These are phyloP conservation scores for Rallus crepitans DNA, from an alignment of 2,797 vertebrate genomes.

Conservation along the genomic window DNA sequence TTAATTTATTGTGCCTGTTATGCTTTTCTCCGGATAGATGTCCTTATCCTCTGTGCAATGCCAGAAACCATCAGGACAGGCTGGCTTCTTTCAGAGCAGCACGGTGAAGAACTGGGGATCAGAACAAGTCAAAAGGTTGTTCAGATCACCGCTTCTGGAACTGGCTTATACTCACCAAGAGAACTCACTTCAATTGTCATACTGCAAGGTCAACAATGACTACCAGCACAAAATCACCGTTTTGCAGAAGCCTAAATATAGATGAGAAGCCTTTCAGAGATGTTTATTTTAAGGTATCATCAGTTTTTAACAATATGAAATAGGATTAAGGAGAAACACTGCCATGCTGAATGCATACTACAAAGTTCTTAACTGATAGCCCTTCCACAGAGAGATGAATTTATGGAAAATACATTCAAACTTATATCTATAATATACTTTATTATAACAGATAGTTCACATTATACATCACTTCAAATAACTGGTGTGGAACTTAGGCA, in stretches of 20 bases:
- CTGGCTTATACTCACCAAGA: background rate
- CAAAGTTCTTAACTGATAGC: background rate
- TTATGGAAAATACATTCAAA: background rate
- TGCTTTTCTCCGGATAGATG: background rate
- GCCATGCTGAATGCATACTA: background rate
- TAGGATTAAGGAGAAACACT: background rate
- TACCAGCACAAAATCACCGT: background rate
- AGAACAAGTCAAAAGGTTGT: background rate
- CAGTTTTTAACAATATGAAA: background rate
- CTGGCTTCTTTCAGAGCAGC: background rate
- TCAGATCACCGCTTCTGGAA: background rate
- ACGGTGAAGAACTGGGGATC: accelerated
- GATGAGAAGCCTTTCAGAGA: background rate
- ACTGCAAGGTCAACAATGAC: background rate
- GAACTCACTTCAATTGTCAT: background rate
- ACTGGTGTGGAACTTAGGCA: background rate
- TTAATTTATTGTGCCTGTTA: background rate
- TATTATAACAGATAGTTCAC: background rate
- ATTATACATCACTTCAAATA: background rate
- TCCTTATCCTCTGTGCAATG: background rate
- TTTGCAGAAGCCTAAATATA: background rate
- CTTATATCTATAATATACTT: background rate
- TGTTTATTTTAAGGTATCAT: background rate
- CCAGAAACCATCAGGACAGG: background rate
- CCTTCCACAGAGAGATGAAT: background rate